Conservation (phyloP, 92 coral and sea anemone species). For the Plumapathes pennacea region DNA sequence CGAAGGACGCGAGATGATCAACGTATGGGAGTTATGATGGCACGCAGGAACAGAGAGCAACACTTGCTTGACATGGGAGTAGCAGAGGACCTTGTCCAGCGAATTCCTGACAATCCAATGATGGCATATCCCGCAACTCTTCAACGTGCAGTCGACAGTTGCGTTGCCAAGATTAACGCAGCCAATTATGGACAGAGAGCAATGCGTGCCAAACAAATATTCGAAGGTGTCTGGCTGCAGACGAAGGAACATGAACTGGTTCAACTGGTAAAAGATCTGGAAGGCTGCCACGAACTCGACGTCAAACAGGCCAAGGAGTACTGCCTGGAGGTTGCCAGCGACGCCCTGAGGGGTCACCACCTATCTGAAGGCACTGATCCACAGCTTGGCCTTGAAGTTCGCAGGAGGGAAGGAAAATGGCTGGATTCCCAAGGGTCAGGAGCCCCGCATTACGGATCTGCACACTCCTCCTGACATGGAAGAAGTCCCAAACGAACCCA, state of each 20-base stretch:
- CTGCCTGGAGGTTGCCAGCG: neutral
- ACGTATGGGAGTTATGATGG: too few species aligned
- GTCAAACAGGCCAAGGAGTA: conserved; percentile 5
- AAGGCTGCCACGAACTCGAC: neutral
- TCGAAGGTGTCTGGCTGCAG: conserved; percentile 5
- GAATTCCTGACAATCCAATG: neutral
- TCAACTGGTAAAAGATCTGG: neutral
- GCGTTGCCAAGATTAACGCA: neutral
- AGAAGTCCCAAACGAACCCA: too few species aligned
- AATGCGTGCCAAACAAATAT: neutral
- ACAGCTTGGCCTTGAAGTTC: neutral
- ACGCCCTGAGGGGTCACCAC: conserved; percentile 1
- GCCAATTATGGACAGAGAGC: neutral
- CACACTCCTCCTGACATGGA: too few species aligned
- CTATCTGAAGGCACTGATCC: neutral
- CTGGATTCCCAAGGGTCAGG: too few species aligned
- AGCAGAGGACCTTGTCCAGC: neutral
- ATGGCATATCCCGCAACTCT: neutral
- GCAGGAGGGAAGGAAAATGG: neutral
- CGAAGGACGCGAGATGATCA: too few species aligned
- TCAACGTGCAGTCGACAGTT: neutral
- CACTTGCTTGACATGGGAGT: neutral
- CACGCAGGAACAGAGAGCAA: too few species aligned
- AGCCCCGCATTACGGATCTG: too few species aligned
- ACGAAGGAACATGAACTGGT: conserved; percentile 4